Conservation (phyloP, 2,113 vertebrate species). For the Anthoscopus minutus region DNA sequence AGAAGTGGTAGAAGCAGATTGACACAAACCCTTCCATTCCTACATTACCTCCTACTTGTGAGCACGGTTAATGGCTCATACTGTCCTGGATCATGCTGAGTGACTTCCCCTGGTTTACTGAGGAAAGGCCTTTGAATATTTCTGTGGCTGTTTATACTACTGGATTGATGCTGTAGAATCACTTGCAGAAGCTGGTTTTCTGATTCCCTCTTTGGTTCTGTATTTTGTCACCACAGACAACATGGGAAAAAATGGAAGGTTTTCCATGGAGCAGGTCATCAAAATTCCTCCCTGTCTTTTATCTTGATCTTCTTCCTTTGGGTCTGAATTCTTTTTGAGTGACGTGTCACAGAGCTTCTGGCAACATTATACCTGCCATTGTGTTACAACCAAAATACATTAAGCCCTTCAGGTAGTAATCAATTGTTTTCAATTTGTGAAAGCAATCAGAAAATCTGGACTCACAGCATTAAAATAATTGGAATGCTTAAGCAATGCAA, state of each 20-base stretch:
- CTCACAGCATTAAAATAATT: not conserved
- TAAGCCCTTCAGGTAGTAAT: conserved; percentile 32
- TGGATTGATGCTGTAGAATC: not conserved
- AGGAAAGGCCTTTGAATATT: not conserved
- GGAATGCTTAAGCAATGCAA: not conserved
- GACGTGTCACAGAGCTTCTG: not conserved
- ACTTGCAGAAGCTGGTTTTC: not conserved
- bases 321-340: not conserved
- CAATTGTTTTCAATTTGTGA: conserved; percentile 70
- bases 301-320: not conserved
- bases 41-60: rapidly evolving
- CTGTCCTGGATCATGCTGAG: rapidly evolving
- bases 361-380: not conserved
- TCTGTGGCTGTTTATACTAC: not conserved
- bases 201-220: not conserved
- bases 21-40: not conserved
- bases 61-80: not conserved
- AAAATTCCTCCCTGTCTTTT: not conserved
- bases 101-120: rapidly evolving
- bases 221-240: not conserved
- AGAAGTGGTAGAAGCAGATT: not conserved
- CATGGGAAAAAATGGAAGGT: not conserved
- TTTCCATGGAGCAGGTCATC: not conserved
- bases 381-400: conserved; percentile 3
- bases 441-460: conserved; percentile 55